Evolutionary conservation across 2,113 vertebrate genomes (phyloP).

Genomic region (Lichenostomus cassidix): DNA sequence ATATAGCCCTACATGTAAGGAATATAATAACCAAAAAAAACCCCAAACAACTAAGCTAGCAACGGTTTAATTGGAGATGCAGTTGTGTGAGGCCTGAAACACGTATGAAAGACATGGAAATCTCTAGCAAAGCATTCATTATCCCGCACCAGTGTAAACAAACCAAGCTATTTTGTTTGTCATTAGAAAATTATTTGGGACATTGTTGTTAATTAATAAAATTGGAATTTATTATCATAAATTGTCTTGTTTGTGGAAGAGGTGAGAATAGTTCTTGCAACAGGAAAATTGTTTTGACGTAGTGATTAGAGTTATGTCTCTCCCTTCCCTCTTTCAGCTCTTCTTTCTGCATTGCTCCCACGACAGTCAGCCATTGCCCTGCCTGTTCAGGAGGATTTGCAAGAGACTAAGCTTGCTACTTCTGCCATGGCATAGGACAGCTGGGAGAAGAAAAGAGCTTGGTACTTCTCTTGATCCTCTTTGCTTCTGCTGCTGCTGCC

Average conservation of each 20-base stretch:
- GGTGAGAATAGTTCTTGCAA: background rate
- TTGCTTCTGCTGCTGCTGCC: background rate
- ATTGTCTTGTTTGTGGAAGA: background rate
- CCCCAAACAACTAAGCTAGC: background rate
- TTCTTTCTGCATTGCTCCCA: background rate
- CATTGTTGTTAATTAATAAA: background rate
- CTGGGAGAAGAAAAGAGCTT: background rate
- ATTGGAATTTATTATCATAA: background rate
- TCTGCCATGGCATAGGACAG: accelerated
- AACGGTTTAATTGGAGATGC: background rate
- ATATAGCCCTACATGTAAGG: background rate
- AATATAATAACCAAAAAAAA: background rate
- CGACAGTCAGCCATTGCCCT: background rate
- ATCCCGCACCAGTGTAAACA: background rate
- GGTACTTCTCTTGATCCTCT: background rate
- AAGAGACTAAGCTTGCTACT: background rate
- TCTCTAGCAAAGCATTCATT: background rate
- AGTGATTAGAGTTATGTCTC: background rate
- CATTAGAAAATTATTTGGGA: background rate
- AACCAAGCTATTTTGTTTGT: background rate
- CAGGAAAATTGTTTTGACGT: background rate
- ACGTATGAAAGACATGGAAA: background rate
- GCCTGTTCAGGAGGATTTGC: background rate
- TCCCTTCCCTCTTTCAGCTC: background rate
- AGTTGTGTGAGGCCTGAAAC: background rate